Conservation (phyloP, 53 echinoderm and acorn worm genomes). For the Henricia sp. region DNA sequence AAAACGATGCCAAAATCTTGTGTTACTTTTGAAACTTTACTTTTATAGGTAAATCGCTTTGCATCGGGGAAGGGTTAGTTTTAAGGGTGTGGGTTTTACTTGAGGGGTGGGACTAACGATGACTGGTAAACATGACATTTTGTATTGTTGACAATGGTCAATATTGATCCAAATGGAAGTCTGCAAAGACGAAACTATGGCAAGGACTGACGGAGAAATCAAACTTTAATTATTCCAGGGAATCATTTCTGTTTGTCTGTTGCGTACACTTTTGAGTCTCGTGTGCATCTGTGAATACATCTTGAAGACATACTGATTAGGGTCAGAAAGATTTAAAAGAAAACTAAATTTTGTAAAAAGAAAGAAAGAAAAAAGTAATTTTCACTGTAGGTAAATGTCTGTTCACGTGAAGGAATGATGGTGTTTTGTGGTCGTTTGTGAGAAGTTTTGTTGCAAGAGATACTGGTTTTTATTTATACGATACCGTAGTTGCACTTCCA, state of each 20-base stretch:
- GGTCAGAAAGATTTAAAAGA: not conserved
- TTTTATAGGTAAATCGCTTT: too few relatives aligned
- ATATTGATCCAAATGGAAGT: too few relatives aligned
- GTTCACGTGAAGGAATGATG: not conserved
- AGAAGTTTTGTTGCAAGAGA: not conserved
- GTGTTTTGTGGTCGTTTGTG: conserved; percentile 1
- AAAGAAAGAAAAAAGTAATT: conserved; percentile 11
- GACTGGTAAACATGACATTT: too few relatives aligned
- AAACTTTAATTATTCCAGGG: too few relatives aligned
- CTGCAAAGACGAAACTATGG: too few relatives aligned
- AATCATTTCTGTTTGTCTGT: not conserved
- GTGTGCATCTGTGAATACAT: not conserved
- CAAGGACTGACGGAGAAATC: too few relatives aligned
- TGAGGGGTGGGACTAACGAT: too few relatives aligned
- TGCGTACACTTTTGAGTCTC: not conserved
- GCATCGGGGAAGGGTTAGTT: too few relatives aligned
- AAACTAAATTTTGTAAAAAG: conserved; percentile 17
- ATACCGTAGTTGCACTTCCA: conserved; percentile 32
- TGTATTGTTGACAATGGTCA: too few relatives aligned
- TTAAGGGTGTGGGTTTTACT: too few relatives aligned
- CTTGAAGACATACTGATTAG: not conserved
- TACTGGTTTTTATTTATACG: conserved; percentile 41
- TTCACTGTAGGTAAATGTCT: conserved; percentile 42
- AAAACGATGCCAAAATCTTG: too few relatives aligned
- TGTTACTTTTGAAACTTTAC: too few relatives aligned